A percentile compares a stretch with the other conserved stretches of the same genome.
These are phyloP conservation scores for Cynopterus sphinx DNA, from an alignment of 2,797 vertebrate species.

Conservation along the genomic window DNA sequence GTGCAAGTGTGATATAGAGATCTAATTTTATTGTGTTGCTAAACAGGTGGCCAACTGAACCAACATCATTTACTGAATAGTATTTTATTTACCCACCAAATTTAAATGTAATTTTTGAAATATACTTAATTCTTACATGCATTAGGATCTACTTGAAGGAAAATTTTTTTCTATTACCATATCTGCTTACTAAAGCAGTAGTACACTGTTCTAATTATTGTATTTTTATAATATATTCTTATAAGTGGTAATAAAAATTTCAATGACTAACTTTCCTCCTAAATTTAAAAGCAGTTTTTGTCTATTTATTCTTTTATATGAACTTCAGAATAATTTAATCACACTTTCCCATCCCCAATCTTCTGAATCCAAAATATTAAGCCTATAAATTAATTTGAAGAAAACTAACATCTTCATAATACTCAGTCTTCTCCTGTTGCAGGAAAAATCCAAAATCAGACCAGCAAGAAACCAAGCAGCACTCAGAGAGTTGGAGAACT, in stretches of 20 bases:
- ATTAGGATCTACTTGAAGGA: background rate
- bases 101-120: conserved; percentile 13
- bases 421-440: background rate
- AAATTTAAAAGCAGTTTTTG: background rate
- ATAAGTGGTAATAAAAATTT: background rate
- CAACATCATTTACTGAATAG: background rate
- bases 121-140: background rate
- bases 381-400: background rate
- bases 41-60: background rate
- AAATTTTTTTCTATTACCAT: background rate
- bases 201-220: background rate
- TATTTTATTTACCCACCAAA: background rate
- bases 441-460: too few relatives aligned
- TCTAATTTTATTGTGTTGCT: background rate
- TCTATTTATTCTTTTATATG: background rate
- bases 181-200: background rate
- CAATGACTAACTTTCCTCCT: background rate
- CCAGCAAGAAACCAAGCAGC: too few relatives aligned
- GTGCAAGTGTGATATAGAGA: background rate
- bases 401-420: background rate
- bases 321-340: background rate
- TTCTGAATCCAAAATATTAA: background rate
- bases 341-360: background rate
- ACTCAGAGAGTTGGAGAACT: too few relatives aligned
- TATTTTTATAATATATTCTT: background rate